Percentiles rank a stretch among this genome's conserved stretches.
Conservation (phyloP, 1,140 invertebrate species). For the Oscheius sp. region DNA sequence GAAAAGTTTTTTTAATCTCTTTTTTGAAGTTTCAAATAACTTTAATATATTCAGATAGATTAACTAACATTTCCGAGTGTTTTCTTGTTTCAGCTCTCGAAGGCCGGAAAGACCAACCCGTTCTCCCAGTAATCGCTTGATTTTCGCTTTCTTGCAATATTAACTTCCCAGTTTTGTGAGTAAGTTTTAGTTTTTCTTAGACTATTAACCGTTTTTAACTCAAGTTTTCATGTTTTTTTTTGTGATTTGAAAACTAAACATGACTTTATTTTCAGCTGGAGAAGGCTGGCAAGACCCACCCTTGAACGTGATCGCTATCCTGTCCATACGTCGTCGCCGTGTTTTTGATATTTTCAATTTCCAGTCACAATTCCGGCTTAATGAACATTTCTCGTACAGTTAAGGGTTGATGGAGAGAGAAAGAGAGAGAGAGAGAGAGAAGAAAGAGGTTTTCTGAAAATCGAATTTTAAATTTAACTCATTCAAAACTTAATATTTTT, state of each 20-base stretch:
- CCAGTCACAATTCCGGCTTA: not conserved
- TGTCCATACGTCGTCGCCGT: not conserved
- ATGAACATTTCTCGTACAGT: not conserved
- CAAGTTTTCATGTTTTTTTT: not conserved
- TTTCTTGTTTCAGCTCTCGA: slow-evolving; percentile 19
- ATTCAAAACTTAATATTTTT: not conserved
- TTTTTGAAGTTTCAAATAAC: not conserved
- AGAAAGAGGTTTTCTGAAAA: not conserved
- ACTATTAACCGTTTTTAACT: not conserved
- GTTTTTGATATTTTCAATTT: not conserved
- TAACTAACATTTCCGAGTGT: not conserved
- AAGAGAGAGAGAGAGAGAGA: not conserved
- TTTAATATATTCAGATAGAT: not conserved
- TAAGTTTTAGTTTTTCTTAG: not conserved
- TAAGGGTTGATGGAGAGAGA: not conserved
- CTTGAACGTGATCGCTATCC: slow-evolving; percentile 1
- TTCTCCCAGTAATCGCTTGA: not conserved
- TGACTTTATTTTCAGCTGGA: slow-evolving; percentile 3
- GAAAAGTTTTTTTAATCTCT: not conserved
- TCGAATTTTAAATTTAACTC: not conserved
- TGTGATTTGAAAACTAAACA: not conserved
- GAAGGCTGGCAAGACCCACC: not conserved
- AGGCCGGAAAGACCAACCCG: slow-evolving; percentile 20
- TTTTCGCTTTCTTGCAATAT: not conserved
- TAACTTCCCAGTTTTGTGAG: not conserved